Base-by-base conservation (phyloP, 2,113 vertebrate species). In the Puntigrus tetrazona region DNA sequence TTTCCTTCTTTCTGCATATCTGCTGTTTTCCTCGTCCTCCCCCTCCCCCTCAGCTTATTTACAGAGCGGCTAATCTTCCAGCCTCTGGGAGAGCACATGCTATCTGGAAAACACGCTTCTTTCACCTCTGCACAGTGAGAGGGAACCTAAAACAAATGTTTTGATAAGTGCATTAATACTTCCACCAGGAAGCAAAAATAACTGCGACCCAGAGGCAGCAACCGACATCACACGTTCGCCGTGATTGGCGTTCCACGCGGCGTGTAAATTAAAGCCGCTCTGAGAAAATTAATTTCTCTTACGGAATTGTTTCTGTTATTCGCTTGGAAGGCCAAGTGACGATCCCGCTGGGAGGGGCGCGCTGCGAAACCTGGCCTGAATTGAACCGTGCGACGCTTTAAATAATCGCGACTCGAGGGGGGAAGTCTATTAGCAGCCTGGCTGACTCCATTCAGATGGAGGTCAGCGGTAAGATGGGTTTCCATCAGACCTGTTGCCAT, bases 41-140 rank as follows among this genome's bases (percentile, higher is more conserved):
- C 61, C 34, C 38, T 10, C 34, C 52, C 16, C 29, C 45, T 34
- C 11, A 52, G 69, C 67, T 84, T 82, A 82, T 88, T 85, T 85
- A 86, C 82, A 74, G 67, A 76, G 29, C 52, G 59, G 81, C 82
- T 88, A 84, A 87, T 89, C 83, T 86, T 34, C 13, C 75, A 84
- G 84, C 83, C 38, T 55, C 31, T 80, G 81, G 81, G 85, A 85
- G 27, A 63, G 29, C 59, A 65, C 70, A 81, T 77, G 14, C 57
- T 59, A 52, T 81, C 31, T 61, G 78, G 14, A 75, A 86, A 86
- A 84, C n/a, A 61, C 36, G 52, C 36, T 50, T 87, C 72, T 85
- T 69, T 20, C 65, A 45, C 52, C 76, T 74, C 29, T 77, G 76
- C 81, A 78, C 47, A 22, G 10, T 9, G 36, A 84, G 45, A 85